Conservation (phyloP, 2,888 invertebrate genomes). For the Drosophila histrio region DNA sequence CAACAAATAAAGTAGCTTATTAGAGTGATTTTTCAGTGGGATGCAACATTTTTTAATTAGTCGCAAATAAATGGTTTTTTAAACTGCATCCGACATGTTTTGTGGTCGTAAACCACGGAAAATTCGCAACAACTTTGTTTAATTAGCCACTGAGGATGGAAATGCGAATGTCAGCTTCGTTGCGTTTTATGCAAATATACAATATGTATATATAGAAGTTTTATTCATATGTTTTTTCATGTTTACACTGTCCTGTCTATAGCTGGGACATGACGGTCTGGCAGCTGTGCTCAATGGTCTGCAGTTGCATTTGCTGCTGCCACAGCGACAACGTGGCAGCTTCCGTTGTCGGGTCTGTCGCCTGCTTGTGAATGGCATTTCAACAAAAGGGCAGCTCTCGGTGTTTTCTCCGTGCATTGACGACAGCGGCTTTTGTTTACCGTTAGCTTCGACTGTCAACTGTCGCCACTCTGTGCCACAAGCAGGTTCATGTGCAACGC, state of each 20-base stretch:
- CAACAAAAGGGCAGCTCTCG: constrained; percentile 33
- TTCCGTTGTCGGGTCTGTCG: not conserved
- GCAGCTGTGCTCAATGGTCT: constrained; percentile 8
- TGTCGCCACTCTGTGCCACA: constrained; percentile 1
- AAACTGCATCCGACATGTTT: constrained; percentile 23
- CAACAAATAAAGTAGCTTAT: not conserved
- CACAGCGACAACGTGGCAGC: constrained; percentile 9
- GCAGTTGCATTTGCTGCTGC: not conserved
- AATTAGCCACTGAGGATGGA: constrained; percentile 24
- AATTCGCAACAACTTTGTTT: constrained; percentile 22
- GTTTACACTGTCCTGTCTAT: constrained; percentile 22
- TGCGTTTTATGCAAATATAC: constrained; percentile 1
- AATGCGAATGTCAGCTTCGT: constrained; percentile 11
- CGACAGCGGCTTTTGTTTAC: constrained; percentile 26
- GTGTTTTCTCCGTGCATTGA: constrained; percentile 6
- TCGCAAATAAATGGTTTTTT: constrained; percentile 10
- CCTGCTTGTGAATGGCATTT: constrained; percentile 26
- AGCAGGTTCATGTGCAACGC: constrained; percentile 8
- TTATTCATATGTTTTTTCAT: not conserved
- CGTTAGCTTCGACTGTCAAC: constrained; percentile 10
- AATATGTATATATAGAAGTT: not conserved
- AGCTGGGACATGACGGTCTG: constrained; percentile 6
- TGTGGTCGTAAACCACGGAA: constrained; percentile 21
- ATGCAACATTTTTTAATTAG: constrained; percentile 32
- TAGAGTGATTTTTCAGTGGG: no score